Evolutionary conservation across 2,888 invertebrate species (phyloP), one percentile per base, ranked within the genome.

Genomic region (Mesorhabditis spiculigera): DNA sequence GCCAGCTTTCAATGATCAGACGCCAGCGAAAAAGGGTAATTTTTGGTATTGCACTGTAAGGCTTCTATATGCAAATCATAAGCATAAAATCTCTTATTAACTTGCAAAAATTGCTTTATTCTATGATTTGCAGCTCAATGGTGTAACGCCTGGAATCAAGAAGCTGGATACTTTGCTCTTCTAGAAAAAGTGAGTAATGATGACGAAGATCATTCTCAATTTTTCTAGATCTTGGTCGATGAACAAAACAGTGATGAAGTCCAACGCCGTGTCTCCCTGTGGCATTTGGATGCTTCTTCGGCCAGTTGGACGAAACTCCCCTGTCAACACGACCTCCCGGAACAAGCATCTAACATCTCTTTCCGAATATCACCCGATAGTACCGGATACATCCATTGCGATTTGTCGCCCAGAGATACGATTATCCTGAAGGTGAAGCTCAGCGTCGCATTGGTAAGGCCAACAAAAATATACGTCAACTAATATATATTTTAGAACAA

Each of bases 221-320:
- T 13, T 50, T n/a, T 50, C n/a, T n/a, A 50, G 58, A 50, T 50
- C 3, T 10, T 50, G 58, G n/a, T 10, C 58, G 10, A 50, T 13
- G 58, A 50, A 50, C 10, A 50, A n/a, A 10, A 28, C 28, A 28
- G 28, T 3, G 28, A 10, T 10, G 58, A 50, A 50, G 58, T 50
- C 1, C 58, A 50, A 3, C 58, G 58, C n/a, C 58, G 58, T 10
- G 58, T 50, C 3, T 50, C n/a, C 58, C 58, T 50, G 10, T 50
- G 58, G 58, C 58, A 50, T 50, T 50, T 50, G 58, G 58, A 50
- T 50, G 10, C 58, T 10, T 13, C 10, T 50, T 13, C 58, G n/a
- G 58, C 58, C n/a, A 50, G 58, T 50, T 50, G 58, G 58, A 50
- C 58, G 3, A 50, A 50, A 50, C 58, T 50, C n/a, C 58, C 58